phyloP scores from a whole-genome alignment of 2,888 invertebrate species.

The Drosophila stalkeri region DNA sequence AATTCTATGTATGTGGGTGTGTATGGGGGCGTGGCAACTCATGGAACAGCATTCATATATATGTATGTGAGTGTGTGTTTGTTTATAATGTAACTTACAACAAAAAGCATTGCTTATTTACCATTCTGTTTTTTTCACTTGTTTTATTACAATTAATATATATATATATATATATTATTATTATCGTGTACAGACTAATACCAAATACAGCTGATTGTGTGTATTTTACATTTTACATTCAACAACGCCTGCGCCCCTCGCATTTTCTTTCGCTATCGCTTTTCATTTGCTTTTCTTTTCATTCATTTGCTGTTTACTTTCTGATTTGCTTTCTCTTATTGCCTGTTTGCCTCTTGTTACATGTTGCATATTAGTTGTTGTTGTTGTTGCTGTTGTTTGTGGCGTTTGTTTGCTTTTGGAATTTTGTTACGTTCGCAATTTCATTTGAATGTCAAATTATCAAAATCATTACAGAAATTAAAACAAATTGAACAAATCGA shows the following conservation, averaged over 20 bases:
- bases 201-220: conserved; percentile 43
- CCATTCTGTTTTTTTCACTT: conserved; percentile 1
- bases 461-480: conserved; percentile 31
- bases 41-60: neutral
- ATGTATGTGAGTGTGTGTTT: neutral
- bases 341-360: conserved; percentile 17
- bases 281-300: neutral
- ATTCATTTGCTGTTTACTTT: conserved; percentile 15
- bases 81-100: conserved; percentile 10
- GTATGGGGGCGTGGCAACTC: conserved; percentile 1
- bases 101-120: conserved; percentile 26
- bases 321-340: conserved; percentile 18
- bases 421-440: conserved; percentile 42
- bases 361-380: neutral
- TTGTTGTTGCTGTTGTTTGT: conserved; percentile 7
- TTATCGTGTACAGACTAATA: conserved; percentile 29
- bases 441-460: conserved; percentile 24
- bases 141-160: conserved; percentile 17
- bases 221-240: conserved; percentile 34
- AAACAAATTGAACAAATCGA: conserved; percentile 48
- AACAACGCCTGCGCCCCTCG: conserved; percentile 12
- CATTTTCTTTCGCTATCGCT: too few species aligned
- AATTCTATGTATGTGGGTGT: conserved; percentile 1
- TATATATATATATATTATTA: conserved; percentile 1
- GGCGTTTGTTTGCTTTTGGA: conserved; percentile 33